Evolutionary conservation across 2,888 invertebrate genomes (phyloP).

Genomic region (Labia minor): DNA sequence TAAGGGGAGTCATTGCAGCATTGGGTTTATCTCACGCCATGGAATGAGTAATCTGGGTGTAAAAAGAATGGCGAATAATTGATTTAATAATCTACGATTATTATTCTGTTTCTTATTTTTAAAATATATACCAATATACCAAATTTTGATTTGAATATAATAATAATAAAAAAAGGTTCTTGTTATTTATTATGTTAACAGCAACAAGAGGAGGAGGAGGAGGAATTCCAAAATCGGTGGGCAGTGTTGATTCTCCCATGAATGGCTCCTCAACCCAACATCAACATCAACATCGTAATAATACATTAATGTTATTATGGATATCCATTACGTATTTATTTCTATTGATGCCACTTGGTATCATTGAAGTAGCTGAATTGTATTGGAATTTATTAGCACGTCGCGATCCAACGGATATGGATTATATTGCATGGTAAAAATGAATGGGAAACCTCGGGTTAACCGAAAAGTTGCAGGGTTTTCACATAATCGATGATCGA

Average conservation of each 20-base stretch:
- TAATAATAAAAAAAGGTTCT: too few species aligned
- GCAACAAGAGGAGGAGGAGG: too few species aligned
- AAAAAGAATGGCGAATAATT: too few species aligned
- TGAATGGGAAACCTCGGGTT: too few species aligned
- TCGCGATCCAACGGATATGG: constrained; percentile 25
- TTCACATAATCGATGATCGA: neutral
- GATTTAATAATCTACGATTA: too few species aligned
- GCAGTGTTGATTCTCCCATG: neutral
- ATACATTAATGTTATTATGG: constrained; percentile 33
- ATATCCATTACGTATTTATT: constrained; percentile 35
- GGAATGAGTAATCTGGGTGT: too few species aligned
- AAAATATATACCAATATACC: too few species aligned
- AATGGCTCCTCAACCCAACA: constrained; percentile 8
- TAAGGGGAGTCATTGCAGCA: too few species aligned
- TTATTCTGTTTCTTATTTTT: too few species aligned
- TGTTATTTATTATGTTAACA: neutral
- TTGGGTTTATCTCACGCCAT: too few species aligned
- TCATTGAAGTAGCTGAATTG: constrained; percentile 35
- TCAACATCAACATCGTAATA: constrained; percentile 28
- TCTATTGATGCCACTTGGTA: constrained; percentile 34
- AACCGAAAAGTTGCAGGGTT: too few species aligned
- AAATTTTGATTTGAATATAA: too few species aligned
- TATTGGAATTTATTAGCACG: constrained; percentile 32
- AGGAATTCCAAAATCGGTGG: neutral
- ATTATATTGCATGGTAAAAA: constrained; percentile 33